Base-by-base conservation (phyloP, 92 coral and sea anemone species). In the Chrysogorgia sp. region DNA sequence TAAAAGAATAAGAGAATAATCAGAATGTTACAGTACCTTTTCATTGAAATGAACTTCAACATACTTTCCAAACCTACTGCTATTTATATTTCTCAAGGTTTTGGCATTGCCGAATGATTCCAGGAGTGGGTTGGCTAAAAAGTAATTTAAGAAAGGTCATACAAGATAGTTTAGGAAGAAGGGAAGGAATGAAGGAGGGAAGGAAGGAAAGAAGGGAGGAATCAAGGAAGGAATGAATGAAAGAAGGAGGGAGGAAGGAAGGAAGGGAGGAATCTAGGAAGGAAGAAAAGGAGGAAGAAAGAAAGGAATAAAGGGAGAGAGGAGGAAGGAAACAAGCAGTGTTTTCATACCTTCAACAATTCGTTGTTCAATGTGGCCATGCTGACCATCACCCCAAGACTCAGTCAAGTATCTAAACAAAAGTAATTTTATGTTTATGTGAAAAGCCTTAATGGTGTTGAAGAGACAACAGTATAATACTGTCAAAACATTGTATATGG, bases 91-190 rank as follows among this genome's bases (percentile, higher is more conserved):
- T 22, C 98, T 77, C 67, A 94, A 5, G 2, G 98, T 94, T 81
- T 91, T 94, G 33, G 98, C 98, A 83, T 94, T 94, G 24, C 98
- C 98, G 87, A 94, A 94, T 0, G 98, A 94, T 75, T 94, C 98
- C 2, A 94, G 88, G 2, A 94, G 80, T 12, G 98, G 98, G 59
- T 94, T 94, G 48, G 98, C 98, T 94, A 81, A 21, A 20, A 71
- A 21, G 7, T 26, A 34, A 74, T 17, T 3, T 8, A 25, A 4
- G 45, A 47, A 52, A 43, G 13, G 43, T 4, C 12, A 4, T 12
- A 37, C n/a, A n/a, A n/a, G n/a, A n/a, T n/a, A n/a, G n/a, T n/a
- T n/a, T n/a, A n/a, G 53, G 10, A 15, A 47, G n/a, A n/a, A 47
- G 53, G 53, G 10, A 6, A 6, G 53, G 10, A 47, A 47, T 7